Evolutionary conservation across 2,797 vertebrate species (phyloP).

Genomic region (Tadarida brasiliensis): DNA sequence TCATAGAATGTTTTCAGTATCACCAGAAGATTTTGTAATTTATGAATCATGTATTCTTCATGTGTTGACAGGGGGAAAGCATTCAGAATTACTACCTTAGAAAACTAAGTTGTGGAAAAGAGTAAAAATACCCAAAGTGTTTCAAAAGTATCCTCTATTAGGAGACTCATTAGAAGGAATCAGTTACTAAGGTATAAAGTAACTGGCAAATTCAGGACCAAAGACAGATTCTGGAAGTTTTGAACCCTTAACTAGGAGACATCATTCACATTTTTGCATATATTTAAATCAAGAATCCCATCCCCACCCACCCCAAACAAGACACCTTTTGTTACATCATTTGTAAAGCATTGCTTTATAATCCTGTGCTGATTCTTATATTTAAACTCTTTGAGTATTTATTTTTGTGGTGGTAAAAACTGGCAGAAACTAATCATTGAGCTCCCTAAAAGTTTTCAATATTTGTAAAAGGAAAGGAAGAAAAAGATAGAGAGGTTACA

Average conservation of each 20-base stretch:
- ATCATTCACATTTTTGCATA: conserved; percentile 1
- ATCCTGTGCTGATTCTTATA: not conserved
- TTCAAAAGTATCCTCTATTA: conserved; percentile 2
- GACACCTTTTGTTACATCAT: not conserved
- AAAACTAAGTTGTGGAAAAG: conserved; percentile 46
- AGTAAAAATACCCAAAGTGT: conserved; percentile 3
- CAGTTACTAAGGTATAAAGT: not conserved
- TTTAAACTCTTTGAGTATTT: conserved; percentile 56
- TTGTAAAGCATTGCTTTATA: conserved; percentile 14
- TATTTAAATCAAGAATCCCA: not conserved
- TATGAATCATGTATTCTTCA: not conserved
- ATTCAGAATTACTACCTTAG: conserved; percentile 24
- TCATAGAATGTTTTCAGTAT: conserved; percentile 34
- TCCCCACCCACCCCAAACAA: too few species aligned
- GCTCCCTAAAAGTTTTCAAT: conserved; percentile 4
- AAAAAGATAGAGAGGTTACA: not conserved
- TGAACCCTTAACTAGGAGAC: not conserved
- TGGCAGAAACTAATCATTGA: conserved; percentile 6
- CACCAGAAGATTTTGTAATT: conserved; percentile 21
- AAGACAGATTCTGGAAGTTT: not conserved
- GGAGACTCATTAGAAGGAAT: not conserved
- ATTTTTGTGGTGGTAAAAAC: conserved; percentile 21
- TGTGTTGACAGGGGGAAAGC: not conserved
- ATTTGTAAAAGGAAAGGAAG: conserved; percentile 26
- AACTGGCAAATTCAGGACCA: not conserved